Percentiles rank a stretch among this genome's conserved stretches.
These are phyloP conservation scores for Branchellion lobata DNA, from an alignment of 2,888 invertebrate species.

Conservation along the genomic window DNA sequence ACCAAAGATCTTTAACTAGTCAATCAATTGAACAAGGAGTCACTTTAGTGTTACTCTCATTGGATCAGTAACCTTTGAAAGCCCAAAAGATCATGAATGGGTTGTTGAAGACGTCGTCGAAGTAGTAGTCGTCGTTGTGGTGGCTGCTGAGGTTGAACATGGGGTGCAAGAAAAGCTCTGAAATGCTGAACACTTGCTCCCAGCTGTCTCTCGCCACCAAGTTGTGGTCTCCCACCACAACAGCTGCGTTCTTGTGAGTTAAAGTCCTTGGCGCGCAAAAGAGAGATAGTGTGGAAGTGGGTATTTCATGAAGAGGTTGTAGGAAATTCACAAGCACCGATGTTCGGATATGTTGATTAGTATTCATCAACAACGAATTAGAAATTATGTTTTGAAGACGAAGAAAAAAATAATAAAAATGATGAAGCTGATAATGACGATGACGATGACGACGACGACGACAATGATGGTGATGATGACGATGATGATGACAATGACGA, in stretches of 20 bases:
- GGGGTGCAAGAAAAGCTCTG: constrained; percentile 2
- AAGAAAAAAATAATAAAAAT: neutral
- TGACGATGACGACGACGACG: neutral
- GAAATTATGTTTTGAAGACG: neutral
- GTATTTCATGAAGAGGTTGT: too few relatives aligned
- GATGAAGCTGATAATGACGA: neutral
- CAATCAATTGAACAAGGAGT: too few relatives aligned
- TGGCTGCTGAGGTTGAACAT: neutral
- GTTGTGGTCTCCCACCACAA: constrained; percentile 33
- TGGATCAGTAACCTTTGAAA: constrained; percentile 61
- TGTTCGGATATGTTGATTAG: too few relatives aligned
- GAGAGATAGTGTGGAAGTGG: too few relatives aligned
- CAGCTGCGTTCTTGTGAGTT: neutral
- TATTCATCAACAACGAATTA: neutral
- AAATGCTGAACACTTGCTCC: constrained; percentile 30
- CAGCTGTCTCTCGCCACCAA: neutral
- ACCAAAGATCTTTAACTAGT: too few relatives aligned
- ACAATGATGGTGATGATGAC: constrained; percentile 71
- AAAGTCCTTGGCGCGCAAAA: too few relatives aligned
- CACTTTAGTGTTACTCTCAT: too few relatives aligned
- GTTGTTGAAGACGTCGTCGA: neutral
- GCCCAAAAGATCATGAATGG: neutral
- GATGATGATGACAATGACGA: neutral
- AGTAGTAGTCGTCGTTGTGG: neutral
- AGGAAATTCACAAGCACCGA: too few relatives aligned